phyloP scores from a whole-genome alignment of 92 coral and sea anemone species.

The Desmophyllum pertusum region DNA sequence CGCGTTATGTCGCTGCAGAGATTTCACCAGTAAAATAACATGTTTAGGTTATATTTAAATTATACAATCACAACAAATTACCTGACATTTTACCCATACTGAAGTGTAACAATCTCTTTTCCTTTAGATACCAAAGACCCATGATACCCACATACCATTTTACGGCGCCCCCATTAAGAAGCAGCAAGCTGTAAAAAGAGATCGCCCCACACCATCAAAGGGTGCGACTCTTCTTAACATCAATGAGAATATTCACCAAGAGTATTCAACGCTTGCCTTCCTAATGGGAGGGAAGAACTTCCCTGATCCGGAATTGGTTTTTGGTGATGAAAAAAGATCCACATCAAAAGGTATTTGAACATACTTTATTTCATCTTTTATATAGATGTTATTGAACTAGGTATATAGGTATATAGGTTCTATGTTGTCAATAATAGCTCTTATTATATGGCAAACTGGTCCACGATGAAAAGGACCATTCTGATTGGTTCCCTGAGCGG shows the following conservation, averaged over 20 bases:
- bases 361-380: too few relatives aligned
- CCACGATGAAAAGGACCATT: too few relatives aligned
- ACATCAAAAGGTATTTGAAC: background rate
- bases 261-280: background rate
- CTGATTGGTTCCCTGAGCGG: too few relatives aligned
- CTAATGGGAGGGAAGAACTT: background rate
- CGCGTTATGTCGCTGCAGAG: too few relatives aligned
- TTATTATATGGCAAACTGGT: too few relatives aligned
- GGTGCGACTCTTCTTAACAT: background rate
- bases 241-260: background rate
- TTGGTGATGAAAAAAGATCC: background rate
- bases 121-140: background rate
- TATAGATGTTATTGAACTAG: too few relatives aligned
- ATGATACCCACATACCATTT: background rate
- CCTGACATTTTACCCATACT: background rate
- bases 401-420: too few relatives aligned
- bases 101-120: background rate
- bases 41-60: too few relatives aligned
- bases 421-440: too few relatives aligned
- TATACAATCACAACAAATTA: background rate
- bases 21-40: too few relatives aligned
- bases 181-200: too few relatives aligned
- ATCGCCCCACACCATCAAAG: background rate
- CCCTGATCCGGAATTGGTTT: background rate
- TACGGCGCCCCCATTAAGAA: background rate